Percentiles rank a stretch among this genome's conserved stretches.
phyloP scores from a whole-genome alignment of 2,113 vertebrate species.

The Dasyprocta punctata region DNA sequence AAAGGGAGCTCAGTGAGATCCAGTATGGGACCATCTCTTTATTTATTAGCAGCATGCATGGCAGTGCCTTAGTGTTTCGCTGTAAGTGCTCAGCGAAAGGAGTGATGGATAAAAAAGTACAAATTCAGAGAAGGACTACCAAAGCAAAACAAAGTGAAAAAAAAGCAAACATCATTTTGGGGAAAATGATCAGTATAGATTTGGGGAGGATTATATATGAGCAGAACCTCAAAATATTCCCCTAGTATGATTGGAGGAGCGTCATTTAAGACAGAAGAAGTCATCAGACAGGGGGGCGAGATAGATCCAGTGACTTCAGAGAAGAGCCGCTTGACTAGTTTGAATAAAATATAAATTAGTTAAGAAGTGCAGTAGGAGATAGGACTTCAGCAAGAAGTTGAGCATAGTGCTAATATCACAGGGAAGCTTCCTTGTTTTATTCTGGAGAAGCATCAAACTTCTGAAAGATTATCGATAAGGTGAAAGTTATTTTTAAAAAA shows the following conservation, averaged over 20 bases:
- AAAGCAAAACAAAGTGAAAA: not conserved
- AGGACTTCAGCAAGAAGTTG: not conserved
- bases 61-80: not conserved
- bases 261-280: not conserved
- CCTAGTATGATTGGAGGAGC: not conserved
- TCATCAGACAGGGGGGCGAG: not conserved
- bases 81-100: not conserved
- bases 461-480: not conserved
- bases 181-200: not conserved
- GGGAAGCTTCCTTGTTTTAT: not conserved
- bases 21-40: not conserved
- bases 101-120: not conserved
- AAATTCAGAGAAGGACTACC: not conserved
- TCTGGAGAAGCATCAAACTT: not conserved
- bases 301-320: not conserved
- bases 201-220: not conserved
- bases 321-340: not conserved
- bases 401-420: rapidly evolving
- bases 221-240: not conserved
- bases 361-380: not conserved
- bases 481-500: not conserved
- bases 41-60: not conserved
- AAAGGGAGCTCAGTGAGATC: not conserved
- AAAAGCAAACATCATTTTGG: not conserved
- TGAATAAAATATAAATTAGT: not conserved